phyloP scores from a whole-genome alignment of 2,113 vertebrate species.

The Acinonyx jubatus region DNA sequence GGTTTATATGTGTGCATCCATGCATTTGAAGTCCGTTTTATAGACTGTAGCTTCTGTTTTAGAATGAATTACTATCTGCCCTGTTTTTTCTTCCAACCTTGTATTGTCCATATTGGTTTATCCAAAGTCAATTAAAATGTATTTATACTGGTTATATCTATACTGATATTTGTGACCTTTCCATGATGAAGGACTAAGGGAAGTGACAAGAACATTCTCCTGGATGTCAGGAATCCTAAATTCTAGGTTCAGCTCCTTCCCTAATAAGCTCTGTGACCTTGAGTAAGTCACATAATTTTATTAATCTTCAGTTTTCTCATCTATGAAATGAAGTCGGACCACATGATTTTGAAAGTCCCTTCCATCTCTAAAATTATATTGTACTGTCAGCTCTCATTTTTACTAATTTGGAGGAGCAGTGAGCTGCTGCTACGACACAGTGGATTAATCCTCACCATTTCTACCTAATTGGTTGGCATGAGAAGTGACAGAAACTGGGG shows the following conservation, averaged over 20 bases:
- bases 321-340: slow-evolving; percentile 65
- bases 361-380: slow-evolving; percentile 41
- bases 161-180: background rate
- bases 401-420: slow-evolving; percentile 56
- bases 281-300: slow-evolving; percentile 27
- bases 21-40: background rate
- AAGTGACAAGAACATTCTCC: background rate
- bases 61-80: background rate
- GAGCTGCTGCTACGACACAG: slow-evolving; percentile 42
- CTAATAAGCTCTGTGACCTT: slow-evolving; percentile 60
- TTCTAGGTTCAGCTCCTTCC: background rate
- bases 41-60: background rate
- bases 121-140: background rate
- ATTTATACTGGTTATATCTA: background rate
- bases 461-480: background rate
- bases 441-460: slow-evolving; percentile 24
- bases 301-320: slow-evolving; percentile 65
- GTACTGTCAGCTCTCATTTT: slow-evolving; percentile 58
- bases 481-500: background rate
- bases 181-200: background rate
- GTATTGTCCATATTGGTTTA: background rate
- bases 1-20: background rate
- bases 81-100: background rate
- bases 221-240: background rate
- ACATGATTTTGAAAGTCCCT: slow-evolving; percentile 56